phyloP scores from a whole-genome alignment of 1,140 invertebrate genomes.

The Nasonia giraulti region DNA sequence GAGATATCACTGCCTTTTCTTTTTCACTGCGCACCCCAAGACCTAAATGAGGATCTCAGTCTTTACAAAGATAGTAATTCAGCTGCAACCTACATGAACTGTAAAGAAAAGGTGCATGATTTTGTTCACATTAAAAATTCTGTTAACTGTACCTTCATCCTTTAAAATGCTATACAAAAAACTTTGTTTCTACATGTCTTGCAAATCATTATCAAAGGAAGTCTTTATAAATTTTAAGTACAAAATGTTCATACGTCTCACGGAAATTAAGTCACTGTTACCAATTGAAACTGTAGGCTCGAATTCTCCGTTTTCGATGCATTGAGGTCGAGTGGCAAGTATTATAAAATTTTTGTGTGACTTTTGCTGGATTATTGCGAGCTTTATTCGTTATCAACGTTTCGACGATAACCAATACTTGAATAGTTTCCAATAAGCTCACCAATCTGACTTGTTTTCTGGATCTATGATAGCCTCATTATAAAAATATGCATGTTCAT shows the following conservation, averaged over 20 bases:
- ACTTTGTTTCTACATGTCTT: not conserved
- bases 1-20: not conserved
- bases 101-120: not conserved
- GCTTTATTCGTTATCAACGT: slow-evolving; percentile 18
- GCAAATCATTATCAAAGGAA: not conserved
- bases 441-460: not conserved
- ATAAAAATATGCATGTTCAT: no score
- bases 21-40: not conserved
- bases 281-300: no score
- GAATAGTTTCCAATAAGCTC: slow-evolving; percentile 25
- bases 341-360: not conserved
- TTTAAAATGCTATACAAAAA: not conserved
- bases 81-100: not conserved
- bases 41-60: not conserved
- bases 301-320: no score
- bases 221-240: not conserved
- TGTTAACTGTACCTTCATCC: no score
- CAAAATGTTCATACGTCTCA: no score
- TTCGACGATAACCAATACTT: slow-evolving; percentile 14
- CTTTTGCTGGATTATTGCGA: not conserved
- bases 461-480: no score
- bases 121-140: not conserved
- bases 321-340: not conserved
- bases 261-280: no score
- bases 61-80: not conserved